phyloP scores from a whole-genome alignment of 2,888 invertebrate species.

The Trachelus iudaicus region DNA sequence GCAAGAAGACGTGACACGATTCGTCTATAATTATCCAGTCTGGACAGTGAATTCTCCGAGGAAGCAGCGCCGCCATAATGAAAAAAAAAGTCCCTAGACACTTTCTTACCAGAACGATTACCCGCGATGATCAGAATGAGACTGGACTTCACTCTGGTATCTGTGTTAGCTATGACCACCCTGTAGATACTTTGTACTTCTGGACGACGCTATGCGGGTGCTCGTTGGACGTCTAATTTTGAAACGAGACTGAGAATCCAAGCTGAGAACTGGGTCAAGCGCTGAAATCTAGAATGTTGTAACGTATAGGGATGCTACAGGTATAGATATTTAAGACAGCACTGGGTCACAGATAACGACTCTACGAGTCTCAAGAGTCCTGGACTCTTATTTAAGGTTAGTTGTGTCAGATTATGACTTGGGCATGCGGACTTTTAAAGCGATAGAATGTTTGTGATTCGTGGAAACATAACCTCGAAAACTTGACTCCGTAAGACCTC shows the following conservation, averaged over 20 bases:
- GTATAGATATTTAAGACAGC: not conserved
- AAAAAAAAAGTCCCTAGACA: not conserved
- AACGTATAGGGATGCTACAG: conserved; percentile 21
- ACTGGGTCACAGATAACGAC: not conserved
- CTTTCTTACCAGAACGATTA: not conserved
- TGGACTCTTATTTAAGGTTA: not conserved
- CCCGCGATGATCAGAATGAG: not conserved
- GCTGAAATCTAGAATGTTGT: conserved; percentile 43
- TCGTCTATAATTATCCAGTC: not conserved
- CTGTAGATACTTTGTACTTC: not conserved
- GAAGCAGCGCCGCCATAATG: not conserved
- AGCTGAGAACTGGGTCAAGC: conserved; percentile 49
- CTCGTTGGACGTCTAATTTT: conserved; percentile 51
- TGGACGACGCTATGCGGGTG: conserved; percentile 26
- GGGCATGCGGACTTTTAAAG: not conserved
- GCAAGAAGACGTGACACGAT: not conserved
- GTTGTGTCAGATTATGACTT: not conserved
- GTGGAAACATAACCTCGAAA: not conserved
- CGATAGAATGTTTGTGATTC: not conserved
- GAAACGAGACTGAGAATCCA: conserved; percentile 39
- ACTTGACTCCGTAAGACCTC: not conserved
- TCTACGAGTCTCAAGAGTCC: not conserved
- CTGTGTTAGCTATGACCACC: not conserved
- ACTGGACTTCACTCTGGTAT: not conserved
- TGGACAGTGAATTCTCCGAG: not conserved